Percentiles rank a stretch among this genome's conserved stretches.
Evolutionary conservation across 2,888 invertebrate species (phyloP).

Genomic region (Leptinotarsa rubiginosa): DNA sequence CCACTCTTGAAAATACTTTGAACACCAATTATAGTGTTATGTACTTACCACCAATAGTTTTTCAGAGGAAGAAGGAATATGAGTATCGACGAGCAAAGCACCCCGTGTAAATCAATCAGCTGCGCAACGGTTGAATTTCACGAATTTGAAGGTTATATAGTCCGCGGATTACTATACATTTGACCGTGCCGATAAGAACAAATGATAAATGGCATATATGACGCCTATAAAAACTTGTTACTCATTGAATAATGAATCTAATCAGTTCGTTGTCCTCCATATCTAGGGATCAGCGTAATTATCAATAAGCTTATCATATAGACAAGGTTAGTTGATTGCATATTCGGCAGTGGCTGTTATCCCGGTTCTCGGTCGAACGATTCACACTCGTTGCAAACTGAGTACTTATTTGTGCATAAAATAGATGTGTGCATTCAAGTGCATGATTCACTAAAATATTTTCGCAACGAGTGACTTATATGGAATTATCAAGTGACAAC

Average conservation of each 20-base stretch:
- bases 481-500: no score
- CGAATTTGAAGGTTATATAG: slow-evolving; percentile 12
- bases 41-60: slow-evolving; percentile 5
- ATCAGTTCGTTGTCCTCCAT: slow-evolving; percentile 1
- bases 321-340: not conserved
- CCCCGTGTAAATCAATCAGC: not conserved
- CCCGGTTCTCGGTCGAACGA: not conserved
- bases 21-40: not conserved
- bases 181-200: not conserved
- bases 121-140: not conserved
- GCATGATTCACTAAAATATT: no score
- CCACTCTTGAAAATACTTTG: no score
- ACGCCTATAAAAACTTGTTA: not conserved
- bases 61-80: not conserved
- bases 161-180: no score
- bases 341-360: not conserved
- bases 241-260: not conserved
- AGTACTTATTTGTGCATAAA: no score
- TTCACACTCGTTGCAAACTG: not conserved
- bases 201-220: not conserved
- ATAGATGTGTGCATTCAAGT: no score
- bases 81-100: not conserved
- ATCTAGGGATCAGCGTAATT: not conserved
- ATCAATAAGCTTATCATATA: not conserved
- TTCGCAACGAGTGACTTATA: no score